Conservation (phyloP, 1,140 invertebrate genomes). For the Ostrea denselamellosa region DNA sequence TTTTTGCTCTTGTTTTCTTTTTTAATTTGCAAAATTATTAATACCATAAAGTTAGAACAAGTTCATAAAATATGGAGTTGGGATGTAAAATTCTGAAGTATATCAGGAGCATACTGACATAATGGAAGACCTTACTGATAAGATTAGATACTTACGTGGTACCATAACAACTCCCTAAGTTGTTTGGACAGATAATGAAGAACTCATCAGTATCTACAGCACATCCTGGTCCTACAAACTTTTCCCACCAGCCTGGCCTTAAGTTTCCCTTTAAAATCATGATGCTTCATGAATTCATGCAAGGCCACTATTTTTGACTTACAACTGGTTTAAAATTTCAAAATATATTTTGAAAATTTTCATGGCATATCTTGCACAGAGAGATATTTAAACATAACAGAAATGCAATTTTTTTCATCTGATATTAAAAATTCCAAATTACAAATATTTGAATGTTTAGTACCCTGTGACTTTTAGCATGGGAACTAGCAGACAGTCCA, state of each 20-base stretch:
- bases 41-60: too few relatives aligned
- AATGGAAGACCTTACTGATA: too few relatives aligned
- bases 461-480: slow-evolving; percentile 77
- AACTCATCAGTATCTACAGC: slow-evolving; percentile 78
- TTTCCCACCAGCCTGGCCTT: slow-evolving; percentile 79
- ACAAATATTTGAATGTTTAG: neutral
- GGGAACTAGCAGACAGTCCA: slow-evolving; percentile 78
- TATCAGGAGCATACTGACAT: too few relatives aligned
- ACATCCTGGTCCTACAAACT: slow-evolving; percentile 78
- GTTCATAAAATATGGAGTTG: too few relatives aligned
- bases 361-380: too few relatives aligned
- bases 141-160: slow-evolving; percentile 66
- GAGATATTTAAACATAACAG: too few relatives aligned
- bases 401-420: neutral
- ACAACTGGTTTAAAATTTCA: neutral
- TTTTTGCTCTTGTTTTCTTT: too few relatives aligned
- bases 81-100: too few relatives aligned
- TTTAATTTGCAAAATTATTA: too few relatives aligned
- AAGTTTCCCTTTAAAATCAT: slow-evolving; percentile 72
- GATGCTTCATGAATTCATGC: neutral
- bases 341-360: too few relatives aligned
- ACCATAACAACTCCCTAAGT: slow-evolving; percentile 79
- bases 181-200: slow-evolving; percentile 79
- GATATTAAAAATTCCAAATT: neutral
- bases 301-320: neutral